Conservation (phyloP, 2,888 invertebrate species). For the Smittia aterrima region DNA sequence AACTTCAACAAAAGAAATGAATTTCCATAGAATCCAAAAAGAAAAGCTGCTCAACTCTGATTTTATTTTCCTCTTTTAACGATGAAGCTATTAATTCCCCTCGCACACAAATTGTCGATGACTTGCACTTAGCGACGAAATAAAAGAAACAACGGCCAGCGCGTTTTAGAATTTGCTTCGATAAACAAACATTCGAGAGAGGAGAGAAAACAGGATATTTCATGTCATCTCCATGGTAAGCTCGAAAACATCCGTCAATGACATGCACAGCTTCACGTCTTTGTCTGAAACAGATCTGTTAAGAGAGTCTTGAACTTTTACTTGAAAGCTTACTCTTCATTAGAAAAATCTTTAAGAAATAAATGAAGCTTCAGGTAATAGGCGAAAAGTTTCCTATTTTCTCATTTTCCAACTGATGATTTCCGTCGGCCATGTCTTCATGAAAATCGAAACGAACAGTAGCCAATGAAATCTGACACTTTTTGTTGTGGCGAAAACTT, state of each 20-base stretch:
- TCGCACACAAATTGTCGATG: background rate
- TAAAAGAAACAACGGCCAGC: background rate
- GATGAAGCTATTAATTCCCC: background rate
- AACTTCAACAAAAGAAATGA: background rate
- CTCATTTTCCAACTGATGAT: too few species aligned
- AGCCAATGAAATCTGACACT: background rate
- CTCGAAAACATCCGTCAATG: background rate
- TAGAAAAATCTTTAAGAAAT: too few species aligned
- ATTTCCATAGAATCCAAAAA: background rate
- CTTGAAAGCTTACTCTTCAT: too few species aligned
- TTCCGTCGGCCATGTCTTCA: too few species aligned
- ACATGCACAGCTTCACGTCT: background rate
- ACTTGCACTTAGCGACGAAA: background rate
- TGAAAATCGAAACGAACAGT: too few species aligned
- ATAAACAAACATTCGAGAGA: background rate
- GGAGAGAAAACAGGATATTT: background rate
- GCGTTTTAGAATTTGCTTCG: background rate
- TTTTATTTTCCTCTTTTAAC: background rate
- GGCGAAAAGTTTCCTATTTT: too few species aligned
- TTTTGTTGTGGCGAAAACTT: constrained; percentile 2
- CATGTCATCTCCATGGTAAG: background rate
- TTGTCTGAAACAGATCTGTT: too few species aligned
- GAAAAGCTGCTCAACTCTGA: background rate
- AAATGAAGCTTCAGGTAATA: too few species aligned
- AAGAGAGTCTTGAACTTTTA: too few species aligned